Evolutionary conservation across 64 coral and sea anemone species (phyloP).

Genomic region (Catalaphyllia jardinei): DNA sequence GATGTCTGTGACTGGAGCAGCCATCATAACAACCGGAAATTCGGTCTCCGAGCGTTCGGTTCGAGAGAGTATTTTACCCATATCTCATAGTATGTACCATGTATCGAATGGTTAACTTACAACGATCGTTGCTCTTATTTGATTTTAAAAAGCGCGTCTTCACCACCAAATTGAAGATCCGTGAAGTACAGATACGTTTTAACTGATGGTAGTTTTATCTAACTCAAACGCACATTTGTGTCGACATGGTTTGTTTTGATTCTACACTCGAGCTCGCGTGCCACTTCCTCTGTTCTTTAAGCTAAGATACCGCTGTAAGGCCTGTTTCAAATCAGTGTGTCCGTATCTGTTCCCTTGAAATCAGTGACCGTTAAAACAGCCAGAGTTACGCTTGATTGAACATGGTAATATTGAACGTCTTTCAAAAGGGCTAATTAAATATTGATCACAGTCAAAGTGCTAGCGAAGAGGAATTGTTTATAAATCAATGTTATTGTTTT

Average conservation of each 20-base stretch:
- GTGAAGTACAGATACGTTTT: too few species aligned
- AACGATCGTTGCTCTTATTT: too few species aligned
- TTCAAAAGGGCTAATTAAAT: not conserved
- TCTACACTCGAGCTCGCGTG: not conserved
- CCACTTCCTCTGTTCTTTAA: too few species aligned
- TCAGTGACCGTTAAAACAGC: not conserved
- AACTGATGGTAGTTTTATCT: not conserved
- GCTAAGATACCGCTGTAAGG: not conserved
- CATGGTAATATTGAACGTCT: not conserved
- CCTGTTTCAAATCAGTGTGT: not conserved
- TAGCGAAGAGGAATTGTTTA: not conserved
- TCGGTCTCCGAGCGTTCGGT: not conserved
- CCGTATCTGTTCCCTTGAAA: not conserved
- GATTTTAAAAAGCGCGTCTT: not conserved
- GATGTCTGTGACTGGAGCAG: not conserved
- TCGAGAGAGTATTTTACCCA: conserved; percentile 4
- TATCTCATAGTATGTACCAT: not conserved
- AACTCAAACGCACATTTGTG: not conserved
- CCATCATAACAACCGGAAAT: not conserved
- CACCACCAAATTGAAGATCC: too few species aligned
- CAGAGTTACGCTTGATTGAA: conserved; percentile 9
- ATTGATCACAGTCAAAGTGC: conserved; percentile 5
- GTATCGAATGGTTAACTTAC: too few species aligned
- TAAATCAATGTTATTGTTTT: not conserved
- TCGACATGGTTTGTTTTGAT: not conserved